Evolutionary conservation across 2,888 invertebrate species (phyloP), one percentile per base, ranked within the genome.

Genomic region (Drosophila anomalipes): DNA sequence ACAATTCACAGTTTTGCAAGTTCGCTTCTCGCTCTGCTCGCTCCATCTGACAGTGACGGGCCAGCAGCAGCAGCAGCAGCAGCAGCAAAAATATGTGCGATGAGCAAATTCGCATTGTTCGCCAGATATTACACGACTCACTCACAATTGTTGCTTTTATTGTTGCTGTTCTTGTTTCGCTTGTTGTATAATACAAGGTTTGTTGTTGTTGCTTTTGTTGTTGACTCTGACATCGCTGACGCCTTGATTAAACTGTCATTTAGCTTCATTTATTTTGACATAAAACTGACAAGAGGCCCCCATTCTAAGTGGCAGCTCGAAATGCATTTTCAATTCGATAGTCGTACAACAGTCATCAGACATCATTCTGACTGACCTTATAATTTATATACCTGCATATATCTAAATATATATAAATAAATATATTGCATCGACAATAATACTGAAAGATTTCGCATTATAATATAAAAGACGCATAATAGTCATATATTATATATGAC

Each of bases 191-290:
- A 57, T 58, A 41, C 58, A 58, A 58, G 41, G 30, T 75, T 35
- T 76, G 56, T 19, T 32, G 57, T 10, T 28, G 19, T 26, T 63
- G 59, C 14, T 28, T 61, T 54, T 16, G 56, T 4, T 37, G 56
- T 62, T 73, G 84, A 69, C 86, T 61, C 69, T 70, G 79, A 75
- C 77, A 82, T 77, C 81, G 86, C 90, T 86, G 90, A 90, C 91
- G 91, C 91, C 89, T 92, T 92, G 92, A 92, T 92, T 92, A 92
- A 92, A 92, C 91, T 91, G 91, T 92, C 92, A 92, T 90, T 92
- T 92, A 92, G 91, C 92, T 92, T 92, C 91, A 92, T 92, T 92
- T 92, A 92, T 93, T 93, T 92, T 93, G 92, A 93, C 92, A 91
- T 82, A 86, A 90, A 91, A 92, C 90, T 93, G 93, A 93, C 92